These are phyloP conservation scores for Aradus depressus DNA, from an alignment of 2,888 invertebrate genomes.

Conservation along the genomic window DNA sequence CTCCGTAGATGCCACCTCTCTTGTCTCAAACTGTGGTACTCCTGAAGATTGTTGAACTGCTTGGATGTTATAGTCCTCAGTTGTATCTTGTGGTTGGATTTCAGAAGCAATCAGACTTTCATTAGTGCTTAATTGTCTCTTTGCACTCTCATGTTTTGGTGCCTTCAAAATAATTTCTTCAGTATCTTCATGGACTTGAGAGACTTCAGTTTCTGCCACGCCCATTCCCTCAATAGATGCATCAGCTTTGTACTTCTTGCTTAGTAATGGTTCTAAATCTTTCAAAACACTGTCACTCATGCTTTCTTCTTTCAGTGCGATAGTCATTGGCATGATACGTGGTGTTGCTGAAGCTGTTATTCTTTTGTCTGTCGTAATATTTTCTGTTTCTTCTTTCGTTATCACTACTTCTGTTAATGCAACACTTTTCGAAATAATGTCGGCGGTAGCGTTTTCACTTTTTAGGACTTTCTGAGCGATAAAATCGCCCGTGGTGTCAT, in stretches of 20 bases:
- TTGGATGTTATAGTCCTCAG: conserved; percentile 12
- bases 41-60: conserved; percentile 21
- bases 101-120: conserved; percentile 19
- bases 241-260: conserved; percentile 26
- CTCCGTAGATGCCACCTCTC: conserved; percentile 32
- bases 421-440: conserved; percentile 21
- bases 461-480: conserved; percentile 1
- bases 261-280: conserved; percentile 12
- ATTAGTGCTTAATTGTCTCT: conserved; percentile 13
- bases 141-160: conserved; percentile 12
- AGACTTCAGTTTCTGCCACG: conserved; percentile 29
- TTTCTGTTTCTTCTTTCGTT: conserved; percentile 13
- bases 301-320: conserved; percentile 22
- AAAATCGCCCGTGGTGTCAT: conserved; percentile 10
- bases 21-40: conserved; percentile 30
- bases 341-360: conserved; percentile 11
- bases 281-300: conserved; percentile 18
- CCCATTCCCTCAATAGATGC: conserved; percentile 26
- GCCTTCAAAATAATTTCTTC: conserved; percentile 26
- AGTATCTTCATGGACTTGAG: conserved; percentile 25
- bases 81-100: conserved; percentile 18
- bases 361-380: no score
- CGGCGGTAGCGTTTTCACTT: conserved; percentile 20
- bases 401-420: conserved; percentile 23
- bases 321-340: conserved; percentile 15